Percentiles rank a stretch among this genome's conserved stretches.
These are phyloP conservation scores for Rhipidura dahli DNA, from an alignment of 2,113 vertebrate species.

Conservation along the genomic window DNA sequence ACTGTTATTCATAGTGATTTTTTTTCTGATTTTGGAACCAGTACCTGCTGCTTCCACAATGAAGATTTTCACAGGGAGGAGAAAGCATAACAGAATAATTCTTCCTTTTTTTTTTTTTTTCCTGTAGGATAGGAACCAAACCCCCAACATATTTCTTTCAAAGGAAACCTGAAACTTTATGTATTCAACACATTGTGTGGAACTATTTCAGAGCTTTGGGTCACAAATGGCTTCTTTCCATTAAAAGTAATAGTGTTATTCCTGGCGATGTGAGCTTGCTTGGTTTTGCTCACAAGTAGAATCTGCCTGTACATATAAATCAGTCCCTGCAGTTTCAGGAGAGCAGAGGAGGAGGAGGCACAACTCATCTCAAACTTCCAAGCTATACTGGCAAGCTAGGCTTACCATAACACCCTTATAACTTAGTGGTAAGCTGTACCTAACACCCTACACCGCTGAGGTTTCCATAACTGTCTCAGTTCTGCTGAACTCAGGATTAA, in stretches of 20 bases:
- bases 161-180: conserved; percentile 5
- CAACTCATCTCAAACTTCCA: neutral
- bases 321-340: neutral
- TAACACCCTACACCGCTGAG: neutral
- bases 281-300: neutral
- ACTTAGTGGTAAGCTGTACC: no score
- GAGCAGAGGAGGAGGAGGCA: conserved; percentile 15
- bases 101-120: no score
- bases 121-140: neutral
- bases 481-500: conserved; percentile 1
- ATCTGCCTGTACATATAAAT: conserved; percentile 18
- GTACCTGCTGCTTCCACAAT: neutral
- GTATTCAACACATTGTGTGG: conserved; percentile 9
- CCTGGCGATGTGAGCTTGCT: neutral
- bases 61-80: neutral
- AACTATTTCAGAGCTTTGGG: conserved; percentile 22
- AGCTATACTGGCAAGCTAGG: neutral
- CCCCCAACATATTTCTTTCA: neutral
- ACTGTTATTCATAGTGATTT: neutral
- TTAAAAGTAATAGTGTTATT: conserved; percentile 43
- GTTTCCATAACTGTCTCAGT: neutral
- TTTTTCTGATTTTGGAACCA: neutral
- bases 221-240: conserved; percentile 46
- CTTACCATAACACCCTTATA: neutral
- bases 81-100: neutral